phyloP scores from a whole-genome alignment of 2,113 vertebrate species.

The Esox niger region DNA sequence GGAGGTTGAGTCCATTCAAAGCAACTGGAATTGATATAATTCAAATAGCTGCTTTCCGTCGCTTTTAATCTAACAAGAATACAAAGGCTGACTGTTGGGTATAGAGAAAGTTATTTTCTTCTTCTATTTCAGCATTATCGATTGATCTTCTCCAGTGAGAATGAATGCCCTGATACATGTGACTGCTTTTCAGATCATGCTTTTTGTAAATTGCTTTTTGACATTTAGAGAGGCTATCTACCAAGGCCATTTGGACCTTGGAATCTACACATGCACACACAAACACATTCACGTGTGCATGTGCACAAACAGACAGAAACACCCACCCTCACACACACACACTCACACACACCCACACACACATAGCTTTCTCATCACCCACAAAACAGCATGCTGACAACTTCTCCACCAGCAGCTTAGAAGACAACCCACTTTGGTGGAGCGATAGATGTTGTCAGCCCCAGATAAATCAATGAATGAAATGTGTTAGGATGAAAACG shows the following conservation, averaged over 20 bases:
- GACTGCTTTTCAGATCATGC: constrained; percentile 29
- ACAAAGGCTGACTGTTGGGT: neutral
- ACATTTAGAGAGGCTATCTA: constrained; percentile 24
- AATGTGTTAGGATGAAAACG: constrained; percentile 15
- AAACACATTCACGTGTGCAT: neutral
- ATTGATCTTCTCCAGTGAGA: constrained; percentile 29
- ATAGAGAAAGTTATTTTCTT: neutral
- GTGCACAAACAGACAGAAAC: neutral
- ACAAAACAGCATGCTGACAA: neutral
- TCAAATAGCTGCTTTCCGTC: neutral
- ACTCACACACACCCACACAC: neutral
- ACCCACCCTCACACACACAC: neutral
- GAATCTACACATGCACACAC: neutral
- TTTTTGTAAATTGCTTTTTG: constrained; percentile 28
- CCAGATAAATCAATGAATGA: neutral
- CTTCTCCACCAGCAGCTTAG: neutral
- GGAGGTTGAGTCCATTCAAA: constrained; percentile 8
- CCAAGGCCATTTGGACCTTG: neutral
- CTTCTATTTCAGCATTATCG: constrained; percentile 37
- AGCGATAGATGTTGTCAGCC: neutral
- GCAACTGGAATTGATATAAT: neutral
- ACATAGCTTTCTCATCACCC: neutral
- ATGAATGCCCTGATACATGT: constrained; percentile 31
- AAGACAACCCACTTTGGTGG: neutral
- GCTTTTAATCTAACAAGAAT: neutral